phyloP scores from a whole-genome alignment of 2,113 vertebrate genomes.

The Dicrurus megarhynchus region DNA sequence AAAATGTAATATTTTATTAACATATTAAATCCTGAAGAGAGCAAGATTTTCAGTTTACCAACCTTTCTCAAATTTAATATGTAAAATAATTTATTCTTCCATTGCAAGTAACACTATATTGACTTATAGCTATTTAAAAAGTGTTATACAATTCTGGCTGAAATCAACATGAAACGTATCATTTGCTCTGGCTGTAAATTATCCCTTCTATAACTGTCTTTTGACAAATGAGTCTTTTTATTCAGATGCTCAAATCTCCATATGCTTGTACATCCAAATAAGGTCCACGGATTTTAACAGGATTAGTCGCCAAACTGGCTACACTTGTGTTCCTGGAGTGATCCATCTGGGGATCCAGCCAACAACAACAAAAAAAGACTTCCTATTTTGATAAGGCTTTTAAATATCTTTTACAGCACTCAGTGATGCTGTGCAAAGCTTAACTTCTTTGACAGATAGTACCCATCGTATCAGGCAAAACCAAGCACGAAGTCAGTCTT shows the following conservation, averaged over 20 bases:
- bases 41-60: background rate
- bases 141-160: background rate
- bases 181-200: conserved; percentile 8
- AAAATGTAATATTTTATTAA: conserved; percentile 5
- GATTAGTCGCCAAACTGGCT: background rate
- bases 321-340: background rate
- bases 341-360: conserved; percentile 43
- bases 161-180: background rate
- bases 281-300: background rate
- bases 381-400: background rate
- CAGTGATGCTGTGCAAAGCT: background rate
- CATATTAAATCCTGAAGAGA: background rate
- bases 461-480: background rate
- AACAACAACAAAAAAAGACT: background rate
- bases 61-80: background rate
- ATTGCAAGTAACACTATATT: background rate
- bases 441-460: background rate
- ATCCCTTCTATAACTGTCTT: background rate
- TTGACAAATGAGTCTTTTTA: conserved; percentile 3
- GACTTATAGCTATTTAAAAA: background rate
- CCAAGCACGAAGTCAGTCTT: background rate
- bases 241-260: background rate
- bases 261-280: conserved; percentile 17
- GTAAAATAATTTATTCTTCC: background rate
- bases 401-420: background rate